These are phyloP conservation scores for Drosophila subsilvestris DNA, from an alignment of 2,888 invertebrate species.

Conservation along the genomic window DNA sequence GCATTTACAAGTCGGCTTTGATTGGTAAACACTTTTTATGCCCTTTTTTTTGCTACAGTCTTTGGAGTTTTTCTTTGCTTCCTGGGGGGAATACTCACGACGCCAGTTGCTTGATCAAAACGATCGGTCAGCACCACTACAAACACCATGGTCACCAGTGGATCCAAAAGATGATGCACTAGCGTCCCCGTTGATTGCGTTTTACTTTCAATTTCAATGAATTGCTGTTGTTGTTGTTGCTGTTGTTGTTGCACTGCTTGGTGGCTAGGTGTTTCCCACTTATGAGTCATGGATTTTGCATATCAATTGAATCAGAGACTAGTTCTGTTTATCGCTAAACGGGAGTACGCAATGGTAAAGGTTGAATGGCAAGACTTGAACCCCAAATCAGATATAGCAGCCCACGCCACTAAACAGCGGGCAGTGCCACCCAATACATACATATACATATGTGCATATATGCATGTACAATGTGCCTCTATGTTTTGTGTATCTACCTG, in stretches of 20 bases:
- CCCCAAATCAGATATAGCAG: constrained; percentile 4
- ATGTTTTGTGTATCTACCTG: constrained; percentile 62
- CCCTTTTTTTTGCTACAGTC: constrained; percentile 26
- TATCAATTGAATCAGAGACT: constrained; percentile 39
- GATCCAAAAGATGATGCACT: constrained; percentile 47
- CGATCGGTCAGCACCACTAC: constrained; percentile 34
- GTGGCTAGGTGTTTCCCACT: constrained; percentile 66
- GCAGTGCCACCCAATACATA: constrained; percentile 25
- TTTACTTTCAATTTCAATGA: constrained; percentile 74
- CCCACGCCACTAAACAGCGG: constrained; percentile 20
- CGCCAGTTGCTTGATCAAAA: constrained; percentile 38
- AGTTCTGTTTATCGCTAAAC: constrained; percentile 24
- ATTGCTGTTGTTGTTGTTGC: constrained; percentile 32
- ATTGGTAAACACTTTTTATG: neutral
- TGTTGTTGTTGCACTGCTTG: constrained; percentile 6
- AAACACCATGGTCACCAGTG: constrained; percentile 16
- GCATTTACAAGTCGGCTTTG: neutral
- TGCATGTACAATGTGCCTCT: constrained; percentile 7
- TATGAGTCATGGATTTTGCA: constrained; percentile 69
- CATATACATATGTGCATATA: too few relatives aligned
- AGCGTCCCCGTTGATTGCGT: constrained; percentile 50
- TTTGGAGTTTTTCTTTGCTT: neutral
- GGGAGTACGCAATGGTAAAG: constrained; percentile 4
- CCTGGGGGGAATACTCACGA: constrained; percentile 13
- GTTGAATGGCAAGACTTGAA: constrained; percentile 35